Evolutionary conservation across 2,888 invertebrate species (phyloP).

Genomic region (Apamea epomidion): DNA sequence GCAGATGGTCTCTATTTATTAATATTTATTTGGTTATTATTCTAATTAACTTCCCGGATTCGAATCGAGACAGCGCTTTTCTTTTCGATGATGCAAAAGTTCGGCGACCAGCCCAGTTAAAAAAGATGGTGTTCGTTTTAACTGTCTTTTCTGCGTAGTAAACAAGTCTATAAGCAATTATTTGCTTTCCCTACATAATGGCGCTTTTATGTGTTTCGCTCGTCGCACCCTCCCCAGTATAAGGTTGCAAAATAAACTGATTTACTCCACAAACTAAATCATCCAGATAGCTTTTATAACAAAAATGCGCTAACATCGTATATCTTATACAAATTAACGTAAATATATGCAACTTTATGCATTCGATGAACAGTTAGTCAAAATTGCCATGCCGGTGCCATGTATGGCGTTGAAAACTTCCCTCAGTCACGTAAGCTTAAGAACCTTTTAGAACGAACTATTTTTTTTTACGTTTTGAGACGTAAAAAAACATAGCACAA

Average conservation of each 20-base stretch:
- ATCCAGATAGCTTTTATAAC: conserved; percentile 2
- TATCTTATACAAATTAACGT: conserved; percentile 39
- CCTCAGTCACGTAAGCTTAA: conserved; percentile 79
- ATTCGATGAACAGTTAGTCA: conserved; percentile 70
- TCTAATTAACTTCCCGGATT: not conserved
- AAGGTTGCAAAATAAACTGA: conserved; percentile 55
- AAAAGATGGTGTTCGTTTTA: not conserved
- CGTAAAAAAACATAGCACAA: too few species aligned
- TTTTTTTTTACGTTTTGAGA: not conserved
- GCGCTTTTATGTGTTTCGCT: conserved; percentile 50
- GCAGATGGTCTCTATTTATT: not conserved
- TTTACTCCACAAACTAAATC: conserved; percentile 24
- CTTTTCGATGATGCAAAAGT: not conserved
- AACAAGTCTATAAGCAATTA: conserved; percentile 42
- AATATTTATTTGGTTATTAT: not conserved
- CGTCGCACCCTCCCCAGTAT: conserved; percentile 45
- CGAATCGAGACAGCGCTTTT: not conserved
- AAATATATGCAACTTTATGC: conserved; percentile 74
- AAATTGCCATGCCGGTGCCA: conserved; percentile 76
- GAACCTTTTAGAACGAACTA: conserved; percentile 62
- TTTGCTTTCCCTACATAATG: conserved; percentile 23
- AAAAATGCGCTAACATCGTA: conserved; percentile 16
- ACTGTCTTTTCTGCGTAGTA: conserved; percentile 25
- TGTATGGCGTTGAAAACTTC: conserved; percentile 79
- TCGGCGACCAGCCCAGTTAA: not conserved